These are phyloP conservation scores for Drosophila sordidula DNA, from an alignment of 2,888 invertebrate genomes.

Conservation along the genomic window DNA sequence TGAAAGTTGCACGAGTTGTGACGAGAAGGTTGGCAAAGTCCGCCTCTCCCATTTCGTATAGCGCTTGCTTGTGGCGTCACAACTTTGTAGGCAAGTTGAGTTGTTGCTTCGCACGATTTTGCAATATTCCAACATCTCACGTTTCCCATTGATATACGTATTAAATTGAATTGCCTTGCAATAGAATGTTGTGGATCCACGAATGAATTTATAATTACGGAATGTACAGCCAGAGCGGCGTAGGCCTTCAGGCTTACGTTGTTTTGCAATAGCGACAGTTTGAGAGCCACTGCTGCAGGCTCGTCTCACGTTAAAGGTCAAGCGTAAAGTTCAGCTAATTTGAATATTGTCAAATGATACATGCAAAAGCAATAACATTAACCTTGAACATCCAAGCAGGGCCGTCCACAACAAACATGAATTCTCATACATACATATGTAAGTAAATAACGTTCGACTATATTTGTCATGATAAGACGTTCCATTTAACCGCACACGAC, in stretches of 20 bases:
- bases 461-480: too few species aligned
- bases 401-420: too few species aligned
- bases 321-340: slow-evolving; percentile 5
- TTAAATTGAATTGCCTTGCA: background rate
- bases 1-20: slow-evolving; percentile 21
- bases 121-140: too few species aligned
- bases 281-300: slow-evolving; percentile 18
- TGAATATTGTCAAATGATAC: slow-evolving; percentile 1
- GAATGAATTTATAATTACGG: too few species aligned
- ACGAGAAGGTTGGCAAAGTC: slow-evolving; percentile 19
- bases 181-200: too few species aligned
- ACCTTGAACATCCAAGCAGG: slow-evolving; percentile 4
- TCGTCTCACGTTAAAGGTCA: slow-evolving; percentile 32
- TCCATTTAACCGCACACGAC: background rate
- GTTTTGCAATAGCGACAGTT: slow-evolving; percentile 19
- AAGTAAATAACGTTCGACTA: background rate
- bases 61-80: slow-evolving; percentile 30
- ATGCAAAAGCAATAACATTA: slow-evolving; percentile 18
- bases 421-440: background rate
- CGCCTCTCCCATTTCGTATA: background rate
- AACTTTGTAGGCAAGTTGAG: background rate
- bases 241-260: too few species aligned
- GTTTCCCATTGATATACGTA: too few species aligned
- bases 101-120: background rate
- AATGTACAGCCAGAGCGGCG: too few species aligned